phyloP scores from a whole-genome alignment of 1,140 invertebrate species.

The Bombus cullumanus region DNA sequence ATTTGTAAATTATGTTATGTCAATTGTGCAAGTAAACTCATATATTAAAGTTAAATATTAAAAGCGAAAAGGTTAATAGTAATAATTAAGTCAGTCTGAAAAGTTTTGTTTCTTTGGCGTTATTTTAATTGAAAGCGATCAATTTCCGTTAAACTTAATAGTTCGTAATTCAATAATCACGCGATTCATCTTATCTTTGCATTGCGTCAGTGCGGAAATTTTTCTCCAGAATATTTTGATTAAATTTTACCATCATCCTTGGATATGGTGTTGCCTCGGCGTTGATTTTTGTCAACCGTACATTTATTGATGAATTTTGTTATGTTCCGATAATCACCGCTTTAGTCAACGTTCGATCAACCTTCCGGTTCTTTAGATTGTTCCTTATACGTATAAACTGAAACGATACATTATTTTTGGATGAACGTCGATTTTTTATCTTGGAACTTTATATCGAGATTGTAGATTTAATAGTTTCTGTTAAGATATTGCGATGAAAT shows the following conservation, averaged over 20 bases:
- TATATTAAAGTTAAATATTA: too few relatives aligned
- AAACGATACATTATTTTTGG: neutral
- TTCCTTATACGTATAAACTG: too few relatives aligned
- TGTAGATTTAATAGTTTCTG: too few relatives aligned
- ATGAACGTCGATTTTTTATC: too few relatives aligned
- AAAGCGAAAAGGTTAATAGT: too few relatives aligned
- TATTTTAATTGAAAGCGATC: too few relatives aligned
- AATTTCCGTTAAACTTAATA: neutral
- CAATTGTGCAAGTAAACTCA: neutral
- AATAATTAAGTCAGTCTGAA: too few relatives aligned
- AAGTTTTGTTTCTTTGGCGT: too few relatives aligned
- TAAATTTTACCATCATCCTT: neutral
- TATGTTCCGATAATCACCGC: neutral
- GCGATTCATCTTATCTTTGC: neutral
- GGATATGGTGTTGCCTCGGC: neutral
- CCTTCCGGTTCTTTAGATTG: neutral
- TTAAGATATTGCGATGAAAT: too few relatives aligned
- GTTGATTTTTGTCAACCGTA: constrained; percentile 1
- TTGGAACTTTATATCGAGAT: too few relatives aligned
- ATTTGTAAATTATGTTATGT: neutral
- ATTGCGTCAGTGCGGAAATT: too few relatives aligned
- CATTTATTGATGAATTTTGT: constrained; percentile 8
- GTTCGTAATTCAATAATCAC: neutral
- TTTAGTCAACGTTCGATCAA: neutral
- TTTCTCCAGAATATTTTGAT: neutral